Evolutionary conservation across 35 echinoderm and acorn worm species (phyloP), one percentile per base, ranked within the genome.

Genomic region (Apostichopus japonicus): DNA sequence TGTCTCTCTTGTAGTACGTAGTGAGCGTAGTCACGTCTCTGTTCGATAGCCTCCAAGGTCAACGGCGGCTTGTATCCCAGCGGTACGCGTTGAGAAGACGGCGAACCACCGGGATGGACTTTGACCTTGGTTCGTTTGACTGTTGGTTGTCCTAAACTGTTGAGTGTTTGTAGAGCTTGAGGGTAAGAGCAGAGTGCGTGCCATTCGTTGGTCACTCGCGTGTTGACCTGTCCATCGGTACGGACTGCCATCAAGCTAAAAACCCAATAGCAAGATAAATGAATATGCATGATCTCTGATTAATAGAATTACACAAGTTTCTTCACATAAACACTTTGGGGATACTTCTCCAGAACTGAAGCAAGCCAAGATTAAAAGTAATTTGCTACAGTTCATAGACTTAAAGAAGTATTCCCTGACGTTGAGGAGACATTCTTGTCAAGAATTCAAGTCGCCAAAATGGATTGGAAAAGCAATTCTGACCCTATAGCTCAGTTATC

Each of bases 1-100:
- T 77, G 92, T 72, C 97, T 91, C 4, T 91, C 88, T 7, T 93
- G 78, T 23, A 94, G 67, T 27, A 99, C 65, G 79, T 92, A 99
- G 78, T 95, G 93, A 5, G 93, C 93, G 52, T 99, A 99, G 79
- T 99, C 95, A 44, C 97, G 65, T 56, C 97, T 94, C 86, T 99
- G 97, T 62, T 99, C 93, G 4, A 96, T 83, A 10, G 93, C 97
- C 56, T 93, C 95, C 55, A 94, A 59, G 13, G 79, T 92, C 0
- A 99, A 92, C 10, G 84, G 86, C 4, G 77, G 55, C 10, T 92
- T 81, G 22, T 87, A 75, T 23, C 96, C 86, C n/a, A 99, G 61
- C 9, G 97, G 97, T 13, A 96, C 95, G 15, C 97, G 72, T 4
- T 79, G 59, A 61, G 84, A 93, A 15, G 97, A 95, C 10, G 93